Percentiles rank a stretch among this genome's conserved stretches.
Evolutionary conservation across 92 coral and sea anemone genomes (phyloP).

Genomic region (Heteractis magnifica): DNA sequence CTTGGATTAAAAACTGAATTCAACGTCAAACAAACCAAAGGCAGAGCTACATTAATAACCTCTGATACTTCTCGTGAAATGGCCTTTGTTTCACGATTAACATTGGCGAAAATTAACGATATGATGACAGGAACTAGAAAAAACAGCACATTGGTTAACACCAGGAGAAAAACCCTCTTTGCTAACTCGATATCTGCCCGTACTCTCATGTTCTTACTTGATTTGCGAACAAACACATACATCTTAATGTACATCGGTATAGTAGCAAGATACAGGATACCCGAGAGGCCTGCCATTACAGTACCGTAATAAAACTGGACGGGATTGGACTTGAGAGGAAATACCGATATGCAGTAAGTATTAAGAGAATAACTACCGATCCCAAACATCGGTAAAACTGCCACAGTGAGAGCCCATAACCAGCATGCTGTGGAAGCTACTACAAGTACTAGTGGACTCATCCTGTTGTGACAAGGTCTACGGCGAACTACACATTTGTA

Average conservation of each 20-base stretch:
- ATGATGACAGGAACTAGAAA: slow-evolving; percentile 7
- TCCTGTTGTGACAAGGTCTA: neutral
- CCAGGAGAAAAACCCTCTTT: slow-evolving; percentile 18
- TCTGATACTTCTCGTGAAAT: slow-evolving; percentile 30
- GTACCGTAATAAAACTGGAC: slow-evolving; percentile 29
- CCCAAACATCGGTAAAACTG: slow-evolving; percentile 14
- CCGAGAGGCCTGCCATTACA: slow-evolving; percentile 12
- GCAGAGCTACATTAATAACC: slow-evolving; percentile 12
- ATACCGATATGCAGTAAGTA: slow-evolving; percentile 30
- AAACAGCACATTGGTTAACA: slow-evolving; percentile 20
- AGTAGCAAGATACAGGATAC: slow-evolving; percentile 1
- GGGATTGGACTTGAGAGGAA: slow-evolving; percentile 8
- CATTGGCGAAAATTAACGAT: slow-evolving; percentile 19
- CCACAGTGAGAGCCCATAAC: slow-evolving; percentile 10
- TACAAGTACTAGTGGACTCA: neutral
- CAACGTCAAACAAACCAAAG: slow-evolving; percentile 19
- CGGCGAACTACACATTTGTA: slow-evolving; percentile 24
- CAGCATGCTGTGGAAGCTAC: slow-evolving; percentile 13
- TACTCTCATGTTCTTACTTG: slow-evolving; percentile 34
- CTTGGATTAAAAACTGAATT: slow-evolving; percentile 25
- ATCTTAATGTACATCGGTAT: slow-evolving; percentile 24
- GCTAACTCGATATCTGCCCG: slow-evolving; percentile 30
- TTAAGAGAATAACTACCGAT: slow-evolving; percentile 21
- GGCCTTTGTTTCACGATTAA: slow-evolving; percentile 5
- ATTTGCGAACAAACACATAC: slow-evolving; percentile 29